phyloP scores from a whole-genome alignment of 2,797 vertebrate species.

The Cephalopachus bancanus region DNA sequence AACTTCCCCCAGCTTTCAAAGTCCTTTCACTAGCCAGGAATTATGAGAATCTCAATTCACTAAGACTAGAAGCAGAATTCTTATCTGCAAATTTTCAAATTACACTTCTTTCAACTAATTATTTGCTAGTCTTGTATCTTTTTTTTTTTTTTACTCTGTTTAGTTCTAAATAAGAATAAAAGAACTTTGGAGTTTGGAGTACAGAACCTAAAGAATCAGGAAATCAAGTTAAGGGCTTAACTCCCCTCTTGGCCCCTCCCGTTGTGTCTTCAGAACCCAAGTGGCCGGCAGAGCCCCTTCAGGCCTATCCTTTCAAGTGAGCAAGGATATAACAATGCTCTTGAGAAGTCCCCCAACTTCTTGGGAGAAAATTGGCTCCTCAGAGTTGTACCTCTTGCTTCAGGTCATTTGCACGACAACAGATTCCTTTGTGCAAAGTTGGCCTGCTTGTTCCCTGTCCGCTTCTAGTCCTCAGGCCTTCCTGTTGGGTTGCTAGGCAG shows the following conservation, averaged over 20 bases:
- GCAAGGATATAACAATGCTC: neutral
- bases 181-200: conserved; percentile 66
- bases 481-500: conserved; percentile 82
- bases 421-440: conserved; percentile 74
- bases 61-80: neutral
- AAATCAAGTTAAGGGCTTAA: conserved; percentile 3
- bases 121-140: neutral
- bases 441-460: conserved; percentile 75
- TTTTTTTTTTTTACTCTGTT: conserved; percentile 60
- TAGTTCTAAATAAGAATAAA: conserved; percentile 71
- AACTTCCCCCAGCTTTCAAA: neutral
- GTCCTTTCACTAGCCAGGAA: conserved; percentile 34
- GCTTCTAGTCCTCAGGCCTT: conserved; percentile 71
- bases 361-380: conserved; percentile 21
- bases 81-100: neutral
- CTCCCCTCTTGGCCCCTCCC: neutral
- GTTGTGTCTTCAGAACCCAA: neutral
- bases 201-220: conserved; percentile 63
- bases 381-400: conserved; percentile 45
- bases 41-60: conserved; percentile 9
- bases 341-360: neutral
- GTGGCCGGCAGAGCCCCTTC: neutral
- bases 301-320: neutral
- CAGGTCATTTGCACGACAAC: conserved; percentile 82
- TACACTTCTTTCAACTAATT: neutral